Base-by-base conservation (phyloP, 2,797 vertebrate species). In the Semotilus atromaculatus region DNA sequence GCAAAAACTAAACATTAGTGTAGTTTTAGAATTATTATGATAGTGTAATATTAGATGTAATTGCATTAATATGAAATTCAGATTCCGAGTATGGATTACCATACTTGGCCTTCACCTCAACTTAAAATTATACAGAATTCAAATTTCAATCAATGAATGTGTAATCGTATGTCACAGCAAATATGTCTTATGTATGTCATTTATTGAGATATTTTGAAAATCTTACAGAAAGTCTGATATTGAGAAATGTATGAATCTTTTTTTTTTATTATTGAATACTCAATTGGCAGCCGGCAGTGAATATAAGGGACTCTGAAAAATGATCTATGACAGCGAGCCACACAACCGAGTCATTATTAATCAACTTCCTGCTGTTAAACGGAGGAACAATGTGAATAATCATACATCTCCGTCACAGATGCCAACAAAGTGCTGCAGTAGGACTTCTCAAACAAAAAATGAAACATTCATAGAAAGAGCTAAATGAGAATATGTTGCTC, bases 261-360 rank as follows among this genome's bases (percentile, higher is more conserved):
- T 45, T 66, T 51, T 51, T n/a, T 83, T 82, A 86, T 83, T 82
- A 86, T 78, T 80, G 72, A 86, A 48, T 75, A 38, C 68, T 55
- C 29, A 81, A 78, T 43, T 85, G 81, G 86, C 87, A 84, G 80
- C 7, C 73, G 77, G 83, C 51, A 48, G 64, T 53, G 71, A 88
- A 83, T 62, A 64, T 43, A 51, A 51, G 73, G 45, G 45, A 86
- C 67, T 77, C 78, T 77, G 72, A 51, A 86, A 67, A 89, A 85
- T 82, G 87, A 88, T 89, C 76, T 83, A 74, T 77, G 87, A 88
- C 86, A 87, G 86, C 40, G 78, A 66, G 83, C 74, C 13, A 60
- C 87, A 85, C 80, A 82, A 87, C 81, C 72, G 71, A 80, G 67
- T 82, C 78, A 85, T 89, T 90, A 90, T 90, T 90, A 88, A 90